Evolutionary conservation across 2,888 invertebrate species (phyloP).

Genomic region (Drosophila yooni): DNA sequence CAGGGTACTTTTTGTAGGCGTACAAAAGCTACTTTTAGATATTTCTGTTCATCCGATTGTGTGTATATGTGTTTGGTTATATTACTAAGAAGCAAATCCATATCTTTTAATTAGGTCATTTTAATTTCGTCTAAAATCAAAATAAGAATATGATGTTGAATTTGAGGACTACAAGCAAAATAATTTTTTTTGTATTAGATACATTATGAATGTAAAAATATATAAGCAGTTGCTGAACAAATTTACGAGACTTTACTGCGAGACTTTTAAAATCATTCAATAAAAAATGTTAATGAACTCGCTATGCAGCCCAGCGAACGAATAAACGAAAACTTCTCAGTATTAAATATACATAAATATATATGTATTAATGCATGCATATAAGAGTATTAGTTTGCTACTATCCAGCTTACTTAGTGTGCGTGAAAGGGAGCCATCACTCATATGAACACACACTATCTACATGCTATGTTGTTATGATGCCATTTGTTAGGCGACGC

Average conservation of each 20-base stretch:
- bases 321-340: constrained; percentile 24
- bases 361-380: neutral
- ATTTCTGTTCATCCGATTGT: constrained; percentile 7
- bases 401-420: constrained; percentile 12
- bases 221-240: neutral
- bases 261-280: neutral
- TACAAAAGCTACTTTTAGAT: constrained; percentile 24
- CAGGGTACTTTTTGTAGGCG: constrained; percentile 57
- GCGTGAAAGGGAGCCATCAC: constrained; percentile 35
- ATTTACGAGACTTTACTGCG: constrained; percentile 2
- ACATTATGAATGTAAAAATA: neutral
- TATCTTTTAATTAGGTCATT: neutral
- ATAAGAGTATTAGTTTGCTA: constrained; percentile 7
- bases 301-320: constrained; percentile 18
- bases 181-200: neutral
- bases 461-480: constrained; percentile 23
- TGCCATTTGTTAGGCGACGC: constrained; percentile 42
- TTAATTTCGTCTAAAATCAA: neutral
- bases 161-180: neutral
- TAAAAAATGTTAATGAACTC: constrained; percentile 52
- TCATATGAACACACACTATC: constrained; percentile 23
- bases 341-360: constrained; percentile 6
- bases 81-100: neutral
- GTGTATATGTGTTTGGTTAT: neutral
- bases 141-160: neutral